phyloP scores from a whole-genome alignment of 2,797 vertebrate species.

The Smutsia temminckii region DNA sequence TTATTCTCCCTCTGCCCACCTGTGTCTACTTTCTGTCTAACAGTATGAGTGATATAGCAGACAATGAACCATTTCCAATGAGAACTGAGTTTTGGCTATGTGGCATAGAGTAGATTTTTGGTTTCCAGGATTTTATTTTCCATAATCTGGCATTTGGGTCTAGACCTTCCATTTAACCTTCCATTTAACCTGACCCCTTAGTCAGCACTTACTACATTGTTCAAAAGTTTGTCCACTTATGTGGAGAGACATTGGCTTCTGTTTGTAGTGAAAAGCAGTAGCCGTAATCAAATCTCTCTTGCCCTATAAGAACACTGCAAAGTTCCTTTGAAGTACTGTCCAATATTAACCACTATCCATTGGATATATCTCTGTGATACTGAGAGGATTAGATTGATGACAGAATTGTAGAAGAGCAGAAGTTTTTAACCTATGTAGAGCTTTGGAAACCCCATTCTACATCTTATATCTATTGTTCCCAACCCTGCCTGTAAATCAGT shows the following conservation, averaged over 20 bases:
- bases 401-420: background rate
- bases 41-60: background rate
- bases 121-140: slow-evolving; percentile 26
- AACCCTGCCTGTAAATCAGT: background rate
- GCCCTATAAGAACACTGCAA: background rate
- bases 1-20: too few relatives aligned
- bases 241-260: background rate
- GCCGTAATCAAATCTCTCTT: background rate
- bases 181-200: background rate
- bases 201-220: background rate
- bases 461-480: background rate
- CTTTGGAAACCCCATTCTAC: background rate
- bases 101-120: background rate
- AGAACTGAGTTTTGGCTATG: background rate
- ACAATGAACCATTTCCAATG: background rate
- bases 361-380: background rate
- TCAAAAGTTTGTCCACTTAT: background rate
- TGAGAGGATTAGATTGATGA: background rate
- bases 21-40: too few relatives aligned
- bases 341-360: background rate
- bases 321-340: background rate
- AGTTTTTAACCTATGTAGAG: background rate
- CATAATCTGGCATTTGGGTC: background rate
- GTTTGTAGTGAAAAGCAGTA: background rate
- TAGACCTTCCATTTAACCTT: background rate